Evolutionary conservation across 2,888 invertebrate species (phyloP).

Genomic region (Drosophila seclusa): DNA sequence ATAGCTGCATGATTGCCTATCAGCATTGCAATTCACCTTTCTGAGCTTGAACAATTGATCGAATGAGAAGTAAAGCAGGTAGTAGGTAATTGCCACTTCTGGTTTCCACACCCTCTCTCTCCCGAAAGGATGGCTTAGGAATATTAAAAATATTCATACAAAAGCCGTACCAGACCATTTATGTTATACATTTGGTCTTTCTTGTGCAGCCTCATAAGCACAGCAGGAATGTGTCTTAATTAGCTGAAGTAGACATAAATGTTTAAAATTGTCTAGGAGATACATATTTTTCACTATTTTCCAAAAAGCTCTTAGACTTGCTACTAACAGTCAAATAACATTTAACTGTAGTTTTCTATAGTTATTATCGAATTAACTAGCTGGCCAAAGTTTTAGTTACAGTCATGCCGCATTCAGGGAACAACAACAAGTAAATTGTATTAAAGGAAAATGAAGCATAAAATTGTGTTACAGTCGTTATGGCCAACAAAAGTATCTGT

Average conservation of each 20-base stretch:
- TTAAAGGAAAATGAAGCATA: constrained; percentile 52
- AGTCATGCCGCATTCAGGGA: constrained; percentile 44
- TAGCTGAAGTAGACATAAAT: constrained; percentile 3
- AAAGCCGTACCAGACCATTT: too few species aligned
- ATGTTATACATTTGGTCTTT: neutral
- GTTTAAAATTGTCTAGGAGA: neutral
- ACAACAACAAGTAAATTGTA: constrained; percentile 45
- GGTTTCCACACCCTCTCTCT: neutral
- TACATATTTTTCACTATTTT: constrained; percentile 7
- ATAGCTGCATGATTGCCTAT: neutral
- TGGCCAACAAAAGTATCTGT: constrained; percentile 30
- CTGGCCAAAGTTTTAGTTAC: constrained; percentile 20
- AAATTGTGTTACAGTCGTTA: constrained; percentile 47
- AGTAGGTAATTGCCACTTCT: neutral
- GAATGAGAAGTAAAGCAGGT: neutral
- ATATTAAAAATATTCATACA: neutral
- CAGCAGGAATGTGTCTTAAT: constrained; percentile 12
- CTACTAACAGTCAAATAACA: neutral
- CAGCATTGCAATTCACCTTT: neutral
- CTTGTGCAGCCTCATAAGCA: neutral
- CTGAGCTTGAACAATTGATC: neutral
- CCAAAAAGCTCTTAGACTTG: constrained; percentile 6
- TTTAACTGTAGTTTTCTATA: constrained; percentile 10
- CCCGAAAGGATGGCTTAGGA: too few species aligned
- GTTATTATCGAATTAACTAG: constrained; percentile 10